phyloP scores from a whole-genome alignment of 64 coral and sea anemone genomes.

The Dendrophyllia cribrosa region DNA sequence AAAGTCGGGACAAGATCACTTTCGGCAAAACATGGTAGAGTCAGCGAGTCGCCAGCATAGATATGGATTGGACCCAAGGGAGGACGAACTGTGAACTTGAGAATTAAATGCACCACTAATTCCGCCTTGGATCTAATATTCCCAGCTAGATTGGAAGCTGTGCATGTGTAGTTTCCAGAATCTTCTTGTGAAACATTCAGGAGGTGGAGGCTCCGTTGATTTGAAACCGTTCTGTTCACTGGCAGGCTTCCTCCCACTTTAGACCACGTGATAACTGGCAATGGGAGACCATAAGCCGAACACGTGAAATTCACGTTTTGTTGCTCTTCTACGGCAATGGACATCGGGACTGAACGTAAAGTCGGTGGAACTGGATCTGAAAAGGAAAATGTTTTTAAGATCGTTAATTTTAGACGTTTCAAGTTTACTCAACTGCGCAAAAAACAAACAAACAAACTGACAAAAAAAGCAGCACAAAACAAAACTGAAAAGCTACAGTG shows the following conservation, averaged over 20 bases:
- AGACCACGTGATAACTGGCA: conserved; percentile 2
- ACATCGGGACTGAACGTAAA: neutral
- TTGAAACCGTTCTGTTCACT: neutral
- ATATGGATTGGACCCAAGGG: neutral
- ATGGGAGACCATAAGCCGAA: neutral
- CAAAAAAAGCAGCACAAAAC: no score
- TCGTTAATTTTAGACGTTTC: no score
- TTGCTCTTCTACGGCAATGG: neutral
- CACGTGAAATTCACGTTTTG: conserved; percentile 11
- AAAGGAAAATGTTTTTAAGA: neutral
- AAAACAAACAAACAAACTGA: no score
- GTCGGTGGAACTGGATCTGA: neutral
- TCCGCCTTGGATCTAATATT: neutral
- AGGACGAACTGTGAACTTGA: neutral
- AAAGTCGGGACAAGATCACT: neutral
- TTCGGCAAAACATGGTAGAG: neutral
- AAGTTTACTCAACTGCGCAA: no score
- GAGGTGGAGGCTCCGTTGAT: neutral
- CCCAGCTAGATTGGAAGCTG: neutral
- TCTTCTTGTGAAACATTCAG: neutral
- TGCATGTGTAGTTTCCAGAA: conserved; percentile 8
- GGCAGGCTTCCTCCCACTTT: neutral
- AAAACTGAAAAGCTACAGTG: no score
- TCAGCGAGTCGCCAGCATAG: conserved; percentile 6
- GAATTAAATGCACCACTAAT: neutral